Base-by-base conservation (phyloP, 1,140 invertebrate species). In the Aricia agestis region DNA sequence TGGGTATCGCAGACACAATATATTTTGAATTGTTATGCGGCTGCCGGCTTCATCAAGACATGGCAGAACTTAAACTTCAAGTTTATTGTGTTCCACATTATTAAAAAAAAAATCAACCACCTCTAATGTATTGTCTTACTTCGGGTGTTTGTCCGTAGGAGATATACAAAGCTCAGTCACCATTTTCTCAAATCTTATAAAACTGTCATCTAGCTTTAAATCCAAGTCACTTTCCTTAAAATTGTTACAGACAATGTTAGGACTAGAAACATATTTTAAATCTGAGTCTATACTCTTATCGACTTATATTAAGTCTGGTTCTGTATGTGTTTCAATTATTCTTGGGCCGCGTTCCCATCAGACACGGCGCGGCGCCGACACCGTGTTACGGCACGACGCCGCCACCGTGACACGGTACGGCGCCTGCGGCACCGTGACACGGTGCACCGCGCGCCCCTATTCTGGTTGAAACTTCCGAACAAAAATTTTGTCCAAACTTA, bases 321-420 rank as follows among this genome's bases (percentile, higher is more conserved):
- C 79, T 11, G 87, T 86, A 72, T 79, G 78, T 66, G 78, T 78
- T 79, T 85, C 79, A 70, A 89, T 83, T 67, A 89, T 78, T 79
- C 76, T 80, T n/a, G n/a, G n/a, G n/a, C n/a, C n/a, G n/a, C n/a
- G n/a, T n/a, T n/a, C n/a, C n/a, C n/a, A n/a, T n/a, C n/a, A n/a
- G n/a, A n/a, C n/a, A n/a, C n/a, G n/a, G n/a, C n/a, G n/a, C n/a
- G n/a, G n/a, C n/a, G n/a, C n/a, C n/a, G n/a, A n/a, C n/a, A n/a
- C n/a, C n/a, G n/a, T n/a, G n/a, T n/a, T n/a, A n/a, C n/a, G n/a
- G n/a, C n/a, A n/a, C n/a, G n/a, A n/a, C n/a, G n/a, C n/a, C n/a
- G n/a, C n/a, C n/a, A n/a, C n/a, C n/a, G n/a, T n/a, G n/a, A n/a
- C n/a, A n/a, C n/a, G n/a, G n/a, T n/a, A n/a, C n/a, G n/a, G n/a